Base-by-base conservation (phyloP, 2,113 vertebrate species). In the Pangasianodon gigas region DNA sequence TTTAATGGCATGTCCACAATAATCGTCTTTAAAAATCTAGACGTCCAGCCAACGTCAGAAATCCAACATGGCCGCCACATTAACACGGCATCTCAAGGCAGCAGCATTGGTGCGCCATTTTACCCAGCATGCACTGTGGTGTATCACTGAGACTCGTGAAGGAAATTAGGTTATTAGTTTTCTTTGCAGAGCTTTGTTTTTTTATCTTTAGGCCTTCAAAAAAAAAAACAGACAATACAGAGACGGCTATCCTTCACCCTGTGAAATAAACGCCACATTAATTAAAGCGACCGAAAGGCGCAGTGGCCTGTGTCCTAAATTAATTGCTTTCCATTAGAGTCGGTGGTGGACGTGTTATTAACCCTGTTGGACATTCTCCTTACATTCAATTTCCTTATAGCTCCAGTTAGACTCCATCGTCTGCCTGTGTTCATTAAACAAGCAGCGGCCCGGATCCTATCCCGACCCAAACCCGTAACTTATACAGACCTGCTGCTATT, bases 301-400 rank as follows among this genome's bases (percentile, higher is more conserved):
- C 96, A 97, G 94, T 91, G 93, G 95, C 95, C 96, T 96, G 96
- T 97, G 96, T 96, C 96, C 93, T 95, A 95, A 96, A 97, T 96
- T 96, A 97, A 97, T 97, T 96, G 95, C 95, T 95, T 96, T 95
- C 93, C 94, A 96, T 97, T 96, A 97, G 95, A 96, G 96, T 93
- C 93, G 91, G 93, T 93, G 91, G 94, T 95, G 95, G 96, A 96
- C 92, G 60, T 95, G 96, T 95, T 96, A 96, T 95, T 96, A 96
- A 96, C 95, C 94, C 94, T 95, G 96, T 95, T 94, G 92, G 96
- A 96, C 95, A 95, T 96, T 96, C 92, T 94, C 92, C 94, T 56
- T 96, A 96, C 96, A 96, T 96, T 97, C 96, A 96, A 96, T 97
- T 97, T 96, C 94, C 95, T 92, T 93, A 93, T 92, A 95, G 93